Evolutionary conservation across 2,113 vertebrate genomes (phyloP).

Genomic region (Odobenus rosmarus): DNA sequence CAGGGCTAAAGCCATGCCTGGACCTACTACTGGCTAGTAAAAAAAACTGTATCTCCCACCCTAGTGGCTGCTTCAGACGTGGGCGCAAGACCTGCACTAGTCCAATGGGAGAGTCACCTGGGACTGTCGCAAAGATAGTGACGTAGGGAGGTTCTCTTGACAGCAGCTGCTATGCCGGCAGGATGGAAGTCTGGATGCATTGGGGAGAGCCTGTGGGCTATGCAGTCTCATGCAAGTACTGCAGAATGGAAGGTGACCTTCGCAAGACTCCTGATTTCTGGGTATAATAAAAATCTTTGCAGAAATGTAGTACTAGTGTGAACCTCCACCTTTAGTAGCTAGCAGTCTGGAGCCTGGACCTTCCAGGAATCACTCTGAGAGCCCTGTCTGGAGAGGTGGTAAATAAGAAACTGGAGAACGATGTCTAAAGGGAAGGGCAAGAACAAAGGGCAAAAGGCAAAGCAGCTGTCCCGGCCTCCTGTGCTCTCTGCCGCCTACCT

Average conservation of each 20-base stretch:
- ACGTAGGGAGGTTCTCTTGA: neutral
- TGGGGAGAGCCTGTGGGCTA: too few species aligned
- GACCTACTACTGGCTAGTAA: neutral
- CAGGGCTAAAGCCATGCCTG: neutral
- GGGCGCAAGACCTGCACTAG: fast-evolving
- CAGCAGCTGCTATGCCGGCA: neutral
- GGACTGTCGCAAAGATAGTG: neutral
- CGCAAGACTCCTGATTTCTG: neutral
- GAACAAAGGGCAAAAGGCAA: neutral
- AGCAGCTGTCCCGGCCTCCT: neutral
- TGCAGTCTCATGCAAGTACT: neutral
- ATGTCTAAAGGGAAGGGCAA: neutral
- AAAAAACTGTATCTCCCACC: neutral
- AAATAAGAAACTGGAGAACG: neutral
- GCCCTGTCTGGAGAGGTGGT: neutral
- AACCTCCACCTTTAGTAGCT: neutral
- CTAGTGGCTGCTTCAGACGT: neutral
- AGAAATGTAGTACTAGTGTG: neutral
- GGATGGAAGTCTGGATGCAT: neutral
- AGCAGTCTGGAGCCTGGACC: neutral
- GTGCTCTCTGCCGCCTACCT: fast-evolving
- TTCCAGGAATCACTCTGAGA: neutral
- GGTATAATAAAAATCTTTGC: neutral
- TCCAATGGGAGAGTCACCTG: neutral
- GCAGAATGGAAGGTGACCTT: neutral